Base-by-base conservation (phyloP, 2,888 invertebrate genomes). In the Ennomos quercinarius region DNA sequence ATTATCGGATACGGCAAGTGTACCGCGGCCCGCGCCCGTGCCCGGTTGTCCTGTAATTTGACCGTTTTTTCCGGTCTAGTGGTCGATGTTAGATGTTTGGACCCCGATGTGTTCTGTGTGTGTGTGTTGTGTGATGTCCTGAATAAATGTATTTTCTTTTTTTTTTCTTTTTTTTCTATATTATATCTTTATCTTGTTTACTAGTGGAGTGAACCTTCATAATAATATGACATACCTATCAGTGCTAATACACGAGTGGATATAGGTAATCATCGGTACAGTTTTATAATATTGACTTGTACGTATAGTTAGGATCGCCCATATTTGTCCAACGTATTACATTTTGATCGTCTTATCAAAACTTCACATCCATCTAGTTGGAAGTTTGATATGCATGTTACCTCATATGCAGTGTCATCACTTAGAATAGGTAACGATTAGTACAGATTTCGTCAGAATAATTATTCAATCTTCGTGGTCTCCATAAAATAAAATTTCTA, bases 1-100 rank as follows among this genome's bases (percentile, higher is more conserved):
- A 81, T 82, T 78, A 81, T 82, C 71, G 66, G 68, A 67, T 67
- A 67, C 75, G 70, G 67, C 74, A 78, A 81, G 78, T 74, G 41
- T 79, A 80, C 77, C 13, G 81, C 64, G 73, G 68, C 66, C 66
- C 71, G 69, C 64, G 75, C 65, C 68, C 67, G 68, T 70, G 70
- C 67, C 66, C 71, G 73, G 75, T 74, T 70, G 75, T 75, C 74
- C 65, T 68, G 70, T 78, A 76, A 74, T 72, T 66, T 58, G 72
- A 72, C 71, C 69, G 66, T 68, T 74, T 77, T 72, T 76, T 72
- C 73, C 73, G 70, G 64, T 70, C 69, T 71, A 68, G 68, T 67
- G 57, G 51, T 53, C 63, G 67, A 61, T 70, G 73, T 73, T 78
- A 79, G 78, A 78, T 81, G 74, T 67, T 68, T 76, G 77, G 76